Base-by-base conservation (phyloP, 1,140 invertebrate genomes). In the Parapsyche elsis region DNA sequence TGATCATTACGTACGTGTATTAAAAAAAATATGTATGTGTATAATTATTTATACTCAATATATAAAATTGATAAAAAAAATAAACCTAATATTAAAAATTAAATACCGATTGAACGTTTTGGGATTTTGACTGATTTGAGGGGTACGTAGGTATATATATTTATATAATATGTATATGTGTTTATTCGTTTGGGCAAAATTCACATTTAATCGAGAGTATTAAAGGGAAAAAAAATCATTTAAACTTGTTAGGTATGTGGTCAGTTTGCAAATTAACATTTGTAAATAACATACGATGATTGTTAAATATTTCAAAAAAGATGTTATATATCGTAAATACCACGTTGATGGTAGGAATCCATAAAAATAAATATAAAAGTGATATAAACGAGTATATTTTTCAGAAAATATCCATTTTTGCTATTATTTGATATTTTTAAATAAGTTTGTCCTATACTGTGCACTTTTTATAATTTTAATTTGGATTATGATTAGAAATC, bases 1-100 rank as follows among this genome's bases (percentile, higher is more conserved):
- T 67, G 64, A 67, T 67, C 64, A 26, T 23, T 67, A 67, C 64
- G 9, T 67, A 67, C 64, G 12, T 26, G n/a, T 26, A 67, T 67
- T 67, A 4, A 67, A 26, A 67, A n/a, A 23, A n/a, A n/a, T n/a
- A 24, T 10, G 59, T 24, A 19, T 7, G 57, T 61, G 21, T 61
- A 67, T 67, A 23, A 26, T 67, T 67, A 67, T 67, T 67, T 67
- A 67, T 67, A 67, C 24, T 24, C 21, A 26, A 53, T 5, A 53
- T 14, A 53, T 12, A 53, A 53, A 67, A 26, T 26, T 24, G 12
- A 67, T 9, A 12, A 24, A 1, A 26, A 26, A 9, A 67, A 67
- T 26, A 67, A 67, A 16, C 59, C 12, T 53, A 53, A 53, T 53
- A 53, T 53, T 53, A 16, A 38, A 38, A 38, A 38, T 38, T 38